Evolutionary conservation across 1,140 invertebrate species (phyloP), one percentile per base, ranked within the genome.

Genomic region (Lerema accius): DNA sequence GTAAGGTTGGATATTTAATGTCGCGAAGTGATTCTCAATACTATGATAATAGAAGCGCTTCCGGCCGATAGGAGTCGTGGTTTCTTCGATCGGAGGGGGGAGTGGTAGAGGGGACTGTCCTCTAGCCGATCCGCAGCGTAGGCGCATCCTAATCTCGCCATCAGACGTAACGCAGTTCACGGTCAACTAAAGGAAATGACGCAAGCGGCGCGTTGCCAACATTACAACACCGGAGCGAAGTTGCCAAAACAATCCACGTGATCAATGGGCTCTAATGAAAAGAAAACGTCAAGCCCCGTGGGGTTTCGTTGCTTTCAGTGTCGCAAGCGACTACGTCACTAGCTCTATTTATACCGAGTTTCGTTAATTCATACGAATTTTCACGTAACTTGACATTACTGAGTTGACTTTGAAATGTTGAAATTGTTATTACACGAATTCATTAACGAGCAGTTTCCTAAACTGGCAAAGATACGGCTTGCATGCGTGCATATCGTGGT

Each of bases 131-230:
- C 60, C 42, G 51, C 66, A 67, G 76, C 78, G 77, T 86, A 83
- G 85, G 80, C 82, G 80, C 84, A 84, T 88, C 85, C 83, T 84
- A 84, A 86, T 84, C 72, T 80, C 77, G 64, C 66, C 66, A 65
- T 66, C 63, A 85, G 82, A 90, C 83, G 86, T 89, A 85, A 87
- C 80, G 19, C 74, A 64, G 86, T 87, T 90, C 87, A 90, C 80
- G 87, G 87, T 84, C 87, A 83, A 49, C 76, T 62, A 77, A 73
- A 89, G 86, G 88, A 90, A 90, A 86, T 89, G 88, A 90, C 86
- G 86, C 82, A 85, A 83, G 65, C 67, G 37, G 50, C 64, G 46
- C 56, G 71, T 69, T 71, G 68, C 67, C 75, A 73, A 76, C 69
- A 67, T 86, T 85, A 76, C 84, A 79, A 83, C 70, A 80, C 66